phyloP scores from a whole-genome alignment of 2,888 invertebrate species.

The Clepsis dumicolana region DNA sequence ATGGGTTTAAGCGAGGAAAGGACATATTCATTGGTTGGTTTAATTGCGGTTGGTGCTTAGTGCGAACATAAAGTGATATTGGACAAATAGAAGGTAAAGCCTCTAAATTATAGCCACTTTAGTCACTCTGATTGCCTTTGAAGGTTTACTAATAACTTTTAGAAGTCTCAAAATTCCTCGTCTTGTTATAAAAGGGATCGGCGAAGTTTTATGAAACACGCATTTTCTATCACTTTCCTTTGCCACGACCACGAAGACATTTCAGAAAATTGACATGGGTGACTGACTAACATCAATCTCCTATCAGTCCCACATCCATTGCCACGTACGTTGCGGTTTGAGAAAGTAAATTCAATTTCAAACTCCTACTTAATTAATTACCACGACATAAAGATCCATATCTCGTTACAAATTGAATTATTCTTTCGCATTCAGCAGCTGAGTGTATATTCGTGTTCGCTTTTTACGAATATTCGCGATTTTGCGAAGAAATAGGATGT shows the following conservation, averaged over 20 bases:
- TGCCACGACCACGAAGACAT: too few relatives aligned
- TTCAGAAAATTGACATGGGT: not conserved
- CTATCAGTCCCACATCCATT: not conserved
- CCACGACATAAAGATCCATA: constrained; percentile 6
- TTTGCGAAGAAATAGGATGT: constrained; percentile 19
- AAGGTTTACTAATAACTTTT: not conserved
- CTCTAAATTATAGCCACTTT: not conserved
- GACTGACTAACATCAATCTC: not conserved
- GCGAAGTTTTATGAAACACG: not conserved
- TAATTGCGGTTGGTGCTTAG: constrained; percentile 17
- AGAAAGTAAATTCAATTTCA: constrained; percentile 35
- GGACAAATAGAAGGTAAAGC: not conserved
- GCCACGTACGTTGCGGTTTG: constrained; percentile 28
- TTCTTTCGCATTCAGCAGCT: not conserved
- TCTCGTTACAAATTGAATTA: constrained; percentile 11
- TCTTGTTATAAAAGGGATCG: not conserved
- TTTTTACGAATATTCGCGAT: constrained; percentile 12
- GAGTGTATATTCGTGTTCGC: constrained; percentile 3
- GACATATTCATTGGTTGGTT: constrained; percentile 29
- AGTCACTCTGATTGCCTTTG: not conserved
- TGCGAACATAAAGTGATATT: constrained; percentile 5
- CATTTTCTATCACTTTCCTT: not conserved
- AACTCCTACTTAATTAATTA: constrained; percentile 32
- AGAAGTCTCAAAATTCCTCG: not conserved
- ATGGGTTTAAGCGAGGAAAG: constrained; percentile 26